Evolutionary conservation across 1,140 invertebrate species (phyloP), one percentile per base, ranked within the genome.

Genomic region (Lycorma delicatula): DNA sequence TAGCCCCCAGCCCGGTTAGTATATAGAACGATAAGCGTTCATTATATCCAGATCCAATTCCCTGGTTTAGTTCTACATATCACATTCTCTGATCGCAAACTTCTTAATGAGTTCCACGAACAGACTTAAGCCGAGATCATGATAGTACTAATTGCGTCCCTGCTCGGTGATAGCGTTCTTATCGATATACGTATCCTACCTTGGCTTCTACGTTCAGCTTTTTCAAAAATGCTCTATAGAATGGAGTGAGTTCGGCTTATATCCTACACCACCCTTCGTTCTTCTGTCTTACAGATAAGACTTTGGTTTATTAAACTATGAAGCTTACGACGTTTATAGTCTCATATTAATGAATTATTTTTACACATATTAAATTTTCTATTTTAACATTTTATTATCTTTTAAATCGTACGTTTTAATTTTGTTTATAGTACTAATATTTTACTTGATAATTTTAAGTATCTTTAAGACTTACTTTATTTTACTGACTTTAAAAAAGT

Each of bases 71-170:
- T 44, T 27, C 13, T 31, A 20, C n/a, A 26, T 53, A 58, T 58
- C 56, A 11, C 27, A 16, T 34, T 16, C 26, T 44, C 22, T n/a
- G 44, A 61, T 61, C 60, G 51, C 60, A 47, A 61, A 61, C 60
- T 61, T 61, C 55, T 55, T 61, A 61, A 61, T 61, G 60, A 61
- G 60, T 61, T 61, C 60, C 60, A 61, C 60, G 60, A 61, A 61
- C 58, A 20, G 36, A 27, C 41, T 44, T 44, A 38, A 25, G 25
- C 38, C 38, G 29, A 20, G 36, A 59, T 59, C 38, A 36, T 36
- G 60, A 61, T 61, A 61, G 50, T 27, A 41, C 60, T 61, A 61
- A 61, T 61, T 61, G 60, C 55, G 34, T 44, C 41, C 56, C 38
- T 44, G 49, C 29, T 48, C 51, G 44, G 38, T 36, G 58, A 60